Evolutionary conservation across 2,797 vertebrate genomes (phyloP).

Genomic region (Lagodon rhomboides): DNA sequence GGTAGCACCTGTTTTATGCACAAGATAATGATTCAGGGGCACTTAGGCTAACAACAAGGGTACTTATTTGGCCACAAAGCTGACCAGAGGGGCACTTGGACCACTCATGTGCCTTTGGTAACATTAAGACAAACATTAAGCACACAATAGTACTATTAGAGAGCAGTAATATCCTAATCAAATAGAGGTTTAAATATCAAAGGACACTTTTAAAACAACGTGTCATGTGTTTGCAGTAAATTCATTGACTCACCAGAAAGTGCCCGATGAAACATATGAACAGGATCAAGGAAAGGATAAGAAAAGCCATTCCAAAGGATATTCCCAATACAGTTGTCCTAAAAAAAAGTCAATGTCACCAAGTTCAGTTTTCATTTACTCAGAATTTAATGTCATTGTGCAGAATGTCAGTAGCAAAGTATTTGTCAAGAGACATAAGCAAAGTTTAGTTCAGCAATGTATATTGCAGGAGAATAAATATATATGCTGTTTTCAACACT

Average conservation of each 20-base stretch:
- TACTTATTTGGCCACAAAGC: conserved; percentile 39
- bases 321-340: conserved; percentile 91
- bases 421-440: neutral
- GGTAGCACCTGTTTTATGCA: conserved; percentile 8
- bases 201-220: neutral
- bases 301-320: conserved; percentile 92
- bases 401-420: neutral
- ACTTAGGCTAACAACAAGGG: conserved; percentile 24
- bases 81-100: conserved; percentile 32
- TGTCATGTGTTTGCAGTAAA: neutral
- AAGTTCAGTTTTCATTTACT: conserved; percentile 10
- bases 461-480: neutral
- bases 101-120: conserved; percentile 39
- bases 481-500: neutral
- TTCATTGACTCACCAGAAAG: conserved; percentile 87
- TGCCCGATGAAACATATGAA: conserved; percentile 95
- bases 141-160: conserved; percentile 26
- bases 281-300: conserved; percentile 90
- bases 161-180: neutral
- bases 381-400: neutral
- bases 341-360: conserved; percentile 27
- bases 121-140: conserved; percentile 40
- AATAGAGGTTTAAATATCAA: conserved; percentile 16
- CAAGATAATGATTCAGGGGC: conserved; percentile 13
- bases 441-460: neutral